phyloP scores from a whole-genome alignment of 2,888 invertebrate species.

The Urechis unicinctus region DNA sequence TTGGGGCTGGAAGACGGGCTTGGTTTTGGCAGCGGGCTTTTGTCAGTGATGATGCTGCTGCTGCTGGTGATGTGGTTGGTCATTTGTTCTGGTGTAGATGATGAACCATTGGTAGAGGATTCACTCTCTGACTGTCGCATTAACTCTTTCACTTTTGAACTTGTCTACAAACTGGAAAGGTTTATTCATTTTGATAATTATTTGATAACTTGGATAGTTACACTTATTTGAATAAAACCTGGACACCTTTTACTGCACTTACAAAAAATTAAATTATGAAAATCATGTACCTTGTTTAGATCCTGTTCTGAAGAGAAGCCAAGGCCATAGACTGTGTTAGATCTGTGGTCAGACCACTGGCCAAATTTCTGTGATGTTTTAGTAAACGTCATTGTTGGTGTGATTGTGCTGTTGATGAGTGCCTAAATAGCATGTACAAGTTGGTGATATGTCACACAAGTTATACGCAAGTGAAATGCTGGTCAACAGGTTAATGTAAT shows the following conservation, averaged over 20 bases:
- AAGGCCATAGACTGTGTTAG: slow-evolving; percentile 93
- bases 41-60: background rate
- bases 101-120: too few relatives aligned
- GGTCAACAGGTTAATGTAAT: too few relatives aligned
- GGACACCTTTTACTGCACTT: too few relatives aligned
- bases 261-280: too few relatives aligned
- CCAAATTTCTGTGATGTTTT: slow-evolving; percentile 99
- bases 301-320: slow-evolving; percentile 93
- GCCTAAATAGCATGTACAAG: too few relatives aligned
- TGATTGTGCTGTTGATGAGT: slow-evolving; percentile 96
- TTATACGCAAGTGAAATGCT: too few relatives aligned
- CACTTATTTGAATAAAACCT: too few relatives aligned
- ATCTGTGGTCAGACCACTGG: slow-evolving; percentile 96
- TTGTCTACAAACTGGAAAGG: slow-evolving; percentile 98
- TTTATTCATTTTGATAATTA: too few relatives aligned
- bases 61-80: background rate
- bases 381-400: slow-evolving; percentile 95
- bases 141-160: slow-evolving; percentile 95
- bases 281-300: slow-evolving; percentile 65
- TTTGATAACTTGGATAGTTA: too few relatives aligned
- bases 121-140: slow-evolving; percentile 64
- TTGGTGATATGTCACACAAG: too few relatives aligned
- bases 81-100: too few relatives aligned
- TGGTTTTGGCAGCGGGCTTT: background rate
- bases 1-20: background rate